Evolutionary conservation across 2,888 invertebrate species (phyloP), one percentile per base, ranked within the genome.

Genomic region (Scrobipalpa costella): DNA sequence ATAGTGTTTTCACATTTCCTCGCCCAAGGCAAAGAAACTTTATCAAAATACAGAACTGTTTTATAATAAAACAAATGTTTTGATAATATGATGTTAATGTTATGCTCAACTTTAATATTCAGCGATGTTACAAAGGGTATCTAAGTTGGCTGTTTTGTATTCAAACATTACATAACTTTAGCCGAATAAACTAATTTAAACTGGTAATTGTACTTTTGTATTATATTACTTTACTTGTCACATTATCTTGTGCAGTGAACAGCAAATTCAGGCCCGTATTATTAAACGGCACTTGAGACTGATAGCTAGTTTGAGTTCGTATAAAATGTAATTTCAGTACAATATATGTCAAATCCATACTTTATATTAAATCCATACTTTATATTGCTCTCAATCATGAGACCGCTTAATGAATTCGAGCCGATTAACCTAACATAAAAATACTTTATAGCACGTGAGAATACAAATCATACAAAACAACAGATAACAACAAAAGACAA

Each of bases 1-100:
- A 3, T 44, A 7, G 1, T 17, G 17, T 17, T 19, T 15, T 33
- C 55, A 36, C 44, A 27, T 13, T 34, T 15, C 40, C 33, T 44
- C 59, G 61, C 59, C 66, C 38, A 57, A 57, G 57, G 64, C 40
- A 38, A 59, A 67, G 57, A 19, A 64, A 64, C 64, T 64, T 63
- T 60, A 19, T 40, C 57, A 33, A 61, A 61, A 64, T 52, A 61
- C 63, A 59, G 50, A 61, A 64, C 63, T 27, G 61, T 64, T 64
- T 64, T 57, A 64, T 57, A 63, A 60, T 38, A 44, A 44, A 44
- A 2, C 44, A 55, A 38, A 17, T 38, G 49, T 49, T 64, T 61
- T 64, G 64, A 44, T 61, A 50, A 44, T 61, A 50, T 59, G 52
- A 60, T 40, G 52, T 49, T 55, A 59, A n/a, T 15, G n/a, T 44